A percentile compares a stretch with the other conserved stretches of the same genome.
phyloP scores from a whole-genome alignment of 64 coral and sea anemone species.

The Stichodactyla mertensii region DNA sequence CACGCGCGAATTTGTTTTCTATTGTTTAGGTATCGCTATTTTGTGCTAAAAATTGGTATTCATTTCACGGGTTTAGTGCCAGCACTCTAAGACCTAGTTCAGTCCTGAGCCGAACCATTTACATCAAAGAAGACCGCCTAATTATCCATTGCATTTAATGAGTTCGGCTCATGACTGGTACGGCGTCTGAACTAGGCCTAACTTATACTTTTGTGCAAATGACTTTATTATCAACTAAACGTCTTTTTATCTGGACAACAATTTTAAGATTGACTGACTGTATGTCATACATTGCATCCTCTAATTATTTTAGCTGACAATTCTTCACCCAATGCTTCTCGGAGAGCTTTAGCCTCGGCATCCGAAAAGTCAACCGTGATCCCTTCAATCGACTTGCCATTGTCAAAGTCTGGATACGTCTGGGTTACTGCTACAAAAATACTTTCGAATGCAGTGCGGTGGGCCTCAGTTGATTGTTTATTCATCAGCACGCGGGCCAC shows the following conservation, averaged over 20 bases:
- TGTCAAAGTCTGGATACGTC: neutral
- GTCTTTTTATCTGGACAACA: neutral
- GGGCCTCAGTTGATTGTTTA: neutral
- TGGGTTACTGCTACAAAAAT: neutral
- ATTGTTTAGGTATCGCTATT: no score
- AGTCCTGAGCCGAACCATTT: neutral
- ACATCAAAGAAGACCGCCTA: neutral
- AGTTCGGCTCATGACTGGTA: neutral
- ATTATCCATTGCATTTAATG: neutral
- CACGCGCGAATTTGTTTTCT: no score
- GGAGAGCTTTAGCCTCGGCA: slow-evolving; percentile 19
- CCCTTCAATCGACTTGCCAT: neutral
- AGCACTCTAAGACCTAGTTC: neutral
- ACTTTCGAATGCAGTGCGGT: neutral
- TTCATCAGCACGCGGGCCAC: slow-evolving; percentile 4
- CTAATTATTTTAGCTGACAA: neutral
- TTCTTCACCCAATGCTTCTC: slow-evolving; percentile 4
- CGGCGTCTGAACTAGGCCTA: no score
- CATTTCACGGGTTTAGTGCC: no score
- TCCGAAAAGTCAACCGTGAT: slow-evolving; percentile 41
- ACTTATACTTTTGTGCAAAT: neutral
- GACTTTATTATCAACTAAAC: neutral
- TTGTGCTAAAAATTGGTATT: no score
- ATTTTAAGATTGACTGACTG: neutral
- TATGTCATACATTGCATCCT: slow-evolving; percentile 16